Conservation (phyloP, 2,797 vertebrate species). For the Sternotherus odoratus region DNA sequence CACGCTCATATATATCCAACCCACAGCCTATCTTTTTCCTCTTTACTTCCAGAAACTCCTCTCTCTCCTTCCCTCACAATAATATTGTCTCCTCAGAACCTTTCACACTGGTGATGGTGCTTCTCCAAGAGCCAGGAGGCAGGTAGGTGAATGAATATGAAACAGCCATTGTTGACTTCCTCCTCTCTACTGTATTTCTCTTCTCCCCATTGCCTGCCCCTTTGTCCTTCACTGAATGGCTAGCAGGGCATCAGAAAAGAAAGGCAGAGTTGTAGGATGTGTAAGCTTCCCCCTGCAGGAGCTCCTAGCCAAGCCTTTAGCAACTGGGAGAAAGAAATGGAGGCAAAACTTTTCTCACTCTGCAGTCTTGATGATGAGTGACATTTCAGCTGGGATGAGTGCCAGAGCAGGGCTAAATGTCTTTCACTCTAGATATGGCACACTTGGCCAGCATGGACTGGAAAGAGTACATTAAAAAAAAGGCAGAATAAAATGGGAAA, state of each 20-base stretch:
- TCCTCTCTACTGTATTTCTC: not conserved
- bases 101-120: not conserved
- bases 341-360: not conserved
- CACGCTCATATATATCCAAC: not conserved
- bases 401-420: not conserved
- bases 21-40: not conserved
- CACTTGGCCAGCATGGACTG: accelerated
- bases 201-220: not conserved
- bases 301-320: not conserved
- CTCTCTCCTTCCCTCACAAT: not conserved
- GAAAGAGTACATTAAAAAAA: accelerated
- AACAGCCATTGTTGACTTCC: not conserved
- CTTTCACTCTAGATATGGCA: accelerated
- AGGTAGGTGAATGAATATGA: accelerated
- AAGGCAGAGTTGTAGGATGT: accelerated
- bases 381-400: not conserved
- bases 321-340: not conserved
- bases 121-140: accelerated
- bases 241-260: not conserved
- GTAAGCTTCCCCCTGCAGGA: not conserved
- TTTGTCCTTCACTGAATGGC: accelerated
- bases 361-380: not conserved
- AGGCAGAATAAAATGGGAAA: not conserved
- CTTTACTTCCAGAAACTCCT: not conserved
- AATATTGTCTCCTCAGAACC: not conserved